These are phyloP conservation scores for Papio anubis DNA, from an alignment of 2,113 vertebrate species.

Conservation along the genomic window DNA sequence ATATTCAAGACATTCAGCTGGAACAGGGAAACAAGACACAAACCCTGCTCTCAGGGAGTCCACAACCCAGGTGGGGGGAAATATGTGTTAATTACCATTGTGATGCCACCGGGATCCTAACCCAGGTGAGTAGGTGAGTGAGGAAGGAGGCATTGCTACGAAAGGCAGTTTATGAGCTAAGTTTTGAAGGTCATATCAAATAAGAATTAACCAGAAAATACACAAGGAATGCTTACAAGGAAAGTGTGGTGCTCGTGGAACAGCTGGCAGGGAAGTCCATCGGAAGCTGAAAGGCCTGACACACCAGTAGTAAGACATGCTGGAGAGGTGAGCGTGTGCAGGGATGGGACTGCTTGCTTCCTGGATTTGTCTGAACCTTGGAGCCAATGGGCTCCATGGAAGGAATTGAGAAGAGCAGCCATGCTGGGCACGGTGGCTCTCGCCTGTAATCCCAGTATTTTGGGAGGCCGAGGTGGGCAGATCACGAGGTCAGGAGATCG, in stretches of 20 bases:
- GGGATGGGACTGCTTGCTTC: not conserved
- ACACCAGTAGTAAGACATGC: accelerated
- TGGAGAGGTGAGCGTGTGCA: not conserved
- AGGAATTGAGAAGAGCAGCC: not conserved
- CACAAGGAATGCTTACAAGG: not conserved
- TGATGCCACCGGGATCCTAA: not conserved
- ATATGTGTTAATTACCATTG: not conserved
- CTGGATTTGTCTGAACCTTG: not conserved
- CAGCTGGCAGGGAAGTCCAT: accelerated
- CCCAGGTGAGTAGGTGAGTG: not conserved
- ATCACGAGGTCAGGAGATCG: no score
- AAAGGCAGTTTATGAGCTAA: not conserved
- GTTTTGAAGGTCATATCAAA: not conserved
- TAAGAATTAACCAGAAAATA: not conserved
- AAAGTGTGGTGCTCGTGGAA: accelerated
- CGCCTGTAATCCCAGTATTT: no score
- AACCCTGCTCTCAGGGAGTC: not conserved
- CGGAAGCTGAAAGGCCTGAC: not conserved
- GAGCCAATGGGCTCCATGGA: not conserved
- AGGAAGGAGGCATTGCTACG: not conserved
- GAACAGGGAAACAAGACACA: not conserved
- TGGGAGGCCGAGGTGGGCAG: no score
- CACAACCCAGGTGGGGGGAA: not conserved
- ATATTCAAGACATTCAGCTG: not conserved
- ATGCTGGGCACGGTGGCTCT: no score